Percentiles rank a stretch among this genome's conserved stretches.
These are phyloP conservation scores for Sturnus vulgaris DNA, from an alignment of 2,113 vertebrate species.

Conservation along the genomic window DNA sequence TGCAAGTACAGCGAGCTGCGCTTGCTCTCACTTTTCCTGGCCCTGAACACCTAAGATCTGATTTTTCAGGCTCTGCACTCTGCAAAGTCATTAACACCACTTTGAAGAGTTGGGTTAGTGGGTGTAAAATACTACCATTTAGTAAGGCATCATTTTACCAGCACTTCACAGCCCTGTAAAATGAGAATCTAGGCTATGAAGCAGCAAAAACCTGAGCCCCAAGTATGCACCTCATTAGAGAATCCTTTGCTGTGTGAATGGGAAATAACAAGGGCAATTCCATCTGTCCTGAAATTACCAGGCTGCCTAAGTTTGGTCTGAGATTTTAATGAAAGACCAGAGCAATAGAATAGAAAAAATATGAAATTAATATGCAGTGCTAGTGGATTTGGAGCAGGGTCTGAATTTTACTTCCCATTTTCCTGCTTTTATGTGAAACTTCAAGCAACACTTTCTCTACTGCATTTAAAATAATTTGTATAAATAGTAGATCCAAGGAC, in stretches of 20 bases:
- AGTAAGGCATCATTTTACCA: not conserved
- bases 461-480: not conserved
- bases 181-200: not conserved
- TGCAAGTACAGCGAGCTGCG: rapidly evolving
- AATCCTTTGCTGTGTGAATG: not conserved
- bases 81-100: not conserved
- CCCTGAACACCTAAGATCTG: not conserved
- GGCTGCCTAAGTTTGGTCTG: not conserved
- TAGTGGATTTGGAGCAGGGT: not conserved
- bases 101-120: not conserved
- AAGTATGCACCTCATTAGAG: not conserved
- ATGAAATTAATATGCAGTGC: not conserved
- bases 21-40: not conserved
- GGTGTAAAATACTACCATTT: conserved; percentile 17
- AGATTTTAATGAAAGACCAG: not conserved
- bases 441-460: not conserved
- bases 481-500: not conserved
- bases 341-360: not conserved
- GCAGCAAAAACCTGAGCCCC: not conserved
- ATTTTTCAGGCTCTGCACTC: not conserved
- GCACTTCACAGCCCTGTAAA: not conserved
- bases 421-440: not conserved
- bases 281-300: not conserved
- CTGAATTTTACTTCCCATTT: not conserved
- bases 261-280: not conserved